These are phyloP conservation scores for Oreortyx pictus DNA, from an alignment of 2,797 vertebrate species.

Conservation along the genomic window DNA sequence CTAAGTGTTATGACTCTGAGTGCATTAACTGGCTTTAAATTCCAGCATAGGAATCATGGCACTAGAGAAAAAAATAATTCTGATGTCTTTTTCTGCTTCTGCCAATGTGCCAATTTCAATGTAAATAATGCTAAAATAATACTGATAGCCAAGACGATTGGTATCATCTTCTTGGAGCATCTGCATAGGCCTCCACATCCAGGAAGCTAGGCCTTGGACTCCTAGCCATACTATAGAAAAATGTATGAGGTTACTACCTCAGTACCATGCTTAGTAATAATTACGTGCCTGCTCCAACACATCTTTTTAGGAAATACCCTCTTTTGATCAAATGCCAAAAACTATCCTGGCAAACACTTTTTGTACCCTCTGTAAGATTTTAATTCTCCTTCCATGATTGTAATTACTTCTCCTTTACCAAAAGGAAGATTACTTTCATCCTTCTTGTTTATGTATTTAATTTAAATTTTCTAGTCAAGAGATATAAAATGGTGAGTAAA, in stretches of 20 bases:
- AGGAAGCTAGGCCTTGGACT: neutral
- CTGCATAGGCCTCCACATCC: neutral
- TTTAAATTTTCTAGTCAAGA: constrained; percentile 21
- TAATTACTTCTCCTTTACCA: neutral
- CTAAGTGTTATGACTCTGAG: neutral
- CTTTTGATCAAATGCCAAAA: neutral
- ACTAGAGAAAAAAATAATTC: neutral
- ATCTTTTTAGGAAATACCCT: neutral
- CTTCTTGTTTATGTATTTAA: neutral
- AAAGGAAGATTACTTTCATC: constrained; percentile 10
- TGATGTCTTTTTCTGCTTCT: neutral
- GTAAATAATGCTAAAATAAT: neutral
- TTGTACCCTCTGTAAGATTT: neutral
- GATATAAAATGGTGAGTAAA: neutral
- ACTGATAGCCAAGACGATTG: neutral
- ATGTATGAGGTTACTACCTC: neutral
- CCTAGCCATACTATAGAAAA: neutral
- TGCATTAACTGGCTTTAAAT: neutral
- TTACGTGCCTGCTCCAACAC: accelerated
- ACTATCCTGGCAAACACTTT: neutral
- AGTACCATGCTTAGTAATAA: neutral
- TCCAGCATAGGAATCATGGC: neutral
- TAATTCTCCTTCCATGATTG: neutral
- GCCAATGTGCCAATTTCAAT: accelerated
- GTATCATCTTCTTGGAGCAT: neutral